Evolutionary conservation across 2,888 invertebrate genomes (phyloP).

Genomic region (Limnephilus auricula): DNA sequence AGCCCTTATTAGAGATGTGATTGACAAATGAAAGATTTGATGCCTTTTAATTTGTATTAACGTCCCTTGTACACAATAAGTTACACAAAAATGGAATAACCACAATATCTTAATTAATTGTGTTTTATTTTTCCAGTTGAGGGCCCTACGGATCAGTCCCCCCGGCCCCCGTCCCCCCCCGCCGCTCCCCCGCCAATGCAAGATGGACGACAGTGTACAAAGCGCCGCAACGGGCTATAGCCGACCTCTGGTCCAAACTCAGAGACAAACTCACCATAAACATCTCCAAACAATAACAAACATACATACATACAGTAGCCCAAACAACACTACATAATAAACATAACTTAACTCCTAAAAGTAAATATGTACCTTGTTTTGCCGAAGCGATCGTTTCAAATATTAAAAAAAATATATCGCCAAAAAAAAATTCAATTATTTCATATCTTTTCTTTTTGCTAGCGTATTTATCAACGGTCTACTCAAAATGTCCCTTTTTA

Average conservation of each 20-base stretch:
- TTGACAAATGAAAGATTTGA: no score
- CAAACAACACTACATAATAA: not conserved
- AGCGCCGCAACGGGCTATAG: conserved; percentile 9
- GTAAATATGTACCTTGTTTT: not conserved
- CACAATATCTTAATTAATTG: not conserved
- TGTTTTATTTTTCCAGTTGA: conserved; percentile 51
- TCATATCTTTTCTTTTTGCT: not conserved
- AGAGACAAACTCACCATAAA: not conserved
- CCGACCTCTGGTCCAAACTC: conserved; percentile 15
- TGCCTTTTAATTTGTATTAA: no score
- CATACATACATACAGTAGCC: not conserved
- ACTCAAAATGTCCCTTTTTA: not conserved
- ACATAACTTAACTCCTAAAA: not conserved
- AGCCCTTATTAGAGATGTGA: no score
- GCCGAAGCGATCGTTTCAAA: not conserved
- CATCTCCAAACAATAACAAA: conserved; percentile 2
- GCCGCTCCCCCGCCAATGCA: conserved; percentile 25
- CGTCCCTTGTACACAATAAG: no score
- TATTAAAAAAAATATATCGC: not conserved
- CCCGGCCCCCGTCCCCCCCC: conserved; percentile 44
- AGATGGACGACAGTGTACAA: conserved; percentile 49
- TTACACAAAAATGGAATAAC: no score
- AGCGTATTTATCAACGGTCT: not conserved
- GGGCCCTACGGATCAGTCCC: conserved; percentile 44
- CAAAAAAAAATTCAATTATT: not conserved